Base-by-base conservation (phyloP, 2,797 vertebrate species). In the Poecilia picta region DNA sequence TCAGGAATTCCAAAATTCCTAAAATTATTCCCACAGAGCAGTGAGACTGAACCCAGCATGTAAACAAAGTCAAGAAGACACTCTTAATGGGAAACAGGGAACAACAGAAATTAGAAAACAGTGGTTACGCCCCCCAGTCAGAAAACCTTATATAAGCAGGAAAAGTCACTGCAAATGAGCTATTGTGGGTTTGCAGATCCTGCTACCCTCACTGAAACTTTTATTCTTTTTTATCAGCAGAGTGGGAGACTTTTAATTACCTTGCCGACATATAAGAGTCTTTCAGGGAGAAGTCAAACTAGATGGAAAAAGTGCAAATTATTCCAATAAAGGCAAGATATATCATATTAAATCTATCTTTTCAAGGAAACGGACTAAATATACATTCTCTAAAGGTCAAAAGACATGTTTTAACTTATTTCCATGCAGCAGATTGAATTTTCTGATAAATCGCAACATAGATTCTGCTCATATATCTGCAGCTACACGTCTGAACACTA, bases 31-130 rank as follows among this genome's bases (percentile, higher is more conserved):
- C 33, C 39, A 47, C 11, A 81, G 79, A 86, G 76, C 68, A 73
- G 70, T 86, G 82, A 83, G 89, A 91, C 84, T 45, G 51, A 88
- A 80, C 46, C 62, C 82, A 62, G 39, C 23, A 70, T 84, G 80
- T 79, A 88, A 92, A 83, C 73, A 79, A 88, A 93, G 46, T 36
- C 83, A 70, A 83, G 73, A 77, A 75, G 77, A 83, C 89, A 88
- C 80, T 76, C 1, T 75, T 46, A 57, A 51, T 28, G n/a, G 49
- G 81, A 84, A 82, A 85, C 77, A 84, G 55, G 81, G 55, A 83
- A 72, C 64, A 57, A 76, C 51, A 78, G 73, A 81, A 72, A 84
- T 31, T 73, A 57, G 45, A 77, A 73, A 76, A 76, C 85, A 82
- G 83, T 87, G 83, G 64, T 83, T 84, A 59, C 23, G 28, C 72